Evolutionary conservation across 2,888 invertebrate species (phyloP).

Genomic region (Antheraea yamamai): DNA sequence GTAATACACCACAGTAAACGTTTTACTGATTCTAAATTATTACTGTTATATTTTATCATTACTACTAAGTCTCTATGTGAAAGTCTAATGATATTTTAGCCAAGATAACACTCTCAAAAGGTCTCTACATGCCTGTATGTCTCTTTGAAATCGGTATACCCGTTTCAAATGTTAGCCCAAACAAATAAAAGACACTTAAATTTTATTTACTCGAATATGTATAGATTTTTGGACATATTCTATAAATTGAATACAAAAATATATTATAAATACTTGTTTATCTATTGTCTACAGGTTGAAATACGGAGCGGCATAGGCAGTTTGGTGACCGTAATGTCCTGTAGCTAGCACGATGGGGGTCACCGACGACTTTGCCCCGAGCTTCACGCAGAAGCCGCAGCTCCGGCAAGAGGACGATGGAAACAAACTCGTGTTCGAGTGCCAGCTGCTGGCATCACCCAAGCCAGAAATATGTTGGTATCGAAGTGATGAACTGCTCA

Average conservation of each 20-base stretch:
- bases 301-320: conserved; percentile 38
- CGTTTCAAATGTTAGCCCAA: no score
- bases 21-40: no score
- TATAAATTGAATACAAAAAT: not conserved
- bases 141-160: no score
- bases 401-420: conserved; percentile 98
- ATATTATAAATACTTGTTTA: not conserved
- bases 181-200: no score
- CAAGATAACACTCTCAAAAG: no score
- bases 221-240: no score
- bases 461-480: conserved; percentile 96
- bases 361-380: conserved; percentile 97
- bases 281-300: conserved; percentile 33
- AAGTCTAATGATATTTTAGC: no score
- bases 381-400: conserved; percentile 99
- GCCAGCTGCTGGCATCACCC: conserved; percentile 92
- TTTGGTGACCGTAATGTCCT: conserved; percentile 66
- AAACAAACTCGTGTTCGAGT: conserved; percentile 96
- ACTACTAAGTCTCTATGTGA: no score
- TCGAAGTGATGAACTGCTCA: conserved; percentile 92
- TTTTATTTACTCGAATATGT: no score
- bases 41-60: no score
- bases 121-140: no score
- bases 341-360: conserved; percentile 86
- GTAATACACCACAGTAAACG: no score